A percentile compares a stretch with the other conserved stretches of the same genome.
Conservation (phyloP, 2,113 vertebrate genomes). For the Dendropsophus ebraccatus region DNA sequence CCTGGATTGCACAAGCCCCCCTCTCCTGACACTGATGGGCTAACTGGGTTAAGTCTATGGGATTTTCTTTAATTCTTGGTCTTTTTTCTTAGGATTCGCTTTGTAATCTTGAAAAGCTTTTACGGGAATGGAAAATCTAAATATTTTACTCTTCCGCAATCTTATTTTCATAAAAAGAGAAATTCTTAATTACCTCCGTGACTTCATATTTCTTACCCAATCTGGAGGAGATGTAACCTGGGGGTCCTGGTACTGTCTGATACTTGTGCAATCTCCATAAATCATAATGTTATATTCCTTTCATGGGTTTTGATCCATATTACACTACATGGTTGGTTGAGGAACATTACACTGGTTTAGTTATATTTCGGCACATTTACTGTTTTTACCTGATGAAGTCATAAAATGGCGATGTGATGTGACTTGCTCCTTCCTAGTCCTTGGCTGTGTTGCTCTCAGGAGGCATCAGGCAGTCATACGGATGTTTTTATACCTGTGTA, state of each 20-base stretch:
- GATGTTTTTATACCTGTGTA: too few relatives aligned
- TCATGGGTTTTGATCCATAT: neutral
- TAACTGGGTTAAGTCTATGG: neutral
- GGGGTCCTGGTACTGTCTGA: neutral
- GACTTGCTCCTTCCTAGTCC: too few relatives aligned
- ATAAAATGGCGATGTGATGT: too few relatives aligned
- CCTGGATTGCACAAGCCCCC: conserved; percentile 9
- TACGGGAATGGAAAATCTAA: neutral
- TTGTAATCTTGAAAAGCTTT: neutral
- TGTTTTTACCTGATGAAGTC: too few relatives aligned
- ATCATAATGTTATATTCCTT: neutral
- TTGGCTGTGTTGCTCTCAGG: too few relatives aligned
- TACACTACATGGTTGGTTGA: neutral
- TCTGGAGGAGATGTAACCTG: too few relatives aligned
- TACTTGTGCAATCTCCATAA: neutral
- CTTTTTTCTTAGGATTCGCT: neutral
- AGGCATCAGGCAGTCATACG: too few relatives aligned
- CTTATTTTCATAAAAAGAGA: neutral
- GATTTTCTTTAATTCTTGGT: neutral
- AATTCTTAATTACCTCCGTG: neutral
- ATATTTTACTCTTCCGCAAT: neutral
- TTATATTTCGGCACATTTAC: too few relatives aligned
- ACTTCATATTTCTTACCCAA: neutral
- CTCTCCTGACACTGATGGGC: neutral
- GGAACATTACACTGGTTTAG: neutral